Evolutionary conservation across 2,888 invertebrate genomes (phyloP).

Genomic region (Oxytorus armatus): DNA sequence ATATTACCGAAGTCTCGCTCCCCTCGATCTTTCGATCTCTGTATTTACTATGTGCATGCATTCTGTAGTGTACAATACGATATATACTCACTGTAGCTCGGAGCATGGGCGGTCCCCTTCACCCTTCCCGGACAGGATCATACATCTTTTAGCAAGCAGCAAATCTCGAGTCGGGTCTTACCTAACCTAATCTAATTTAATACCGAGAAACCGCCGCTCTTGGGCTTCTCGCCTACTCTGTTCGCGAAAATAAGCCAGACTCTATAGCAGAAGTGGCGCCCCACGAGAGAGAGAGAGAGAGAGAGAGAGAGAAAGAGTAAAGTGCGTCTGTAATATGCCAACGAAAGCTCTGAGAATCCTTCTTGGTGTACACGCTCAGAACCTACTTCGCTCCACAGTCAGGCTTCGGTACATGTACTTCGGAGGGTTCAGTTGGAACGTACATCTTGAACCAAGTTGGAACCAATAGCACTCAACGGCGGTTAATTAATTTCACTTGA

Average conservation of each 20-base stretch:
- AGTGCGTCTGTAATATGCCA: conserved; percentile 44
- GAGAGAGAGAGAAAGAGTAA: conserved; percentile 40
- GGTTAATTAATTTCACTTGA: conserved; percentile 23
- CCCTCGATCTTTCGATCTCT: conserved; percentile 14
- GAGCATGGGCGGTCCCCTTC: too few species aligned
- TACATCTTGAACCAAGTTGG: not conserved
- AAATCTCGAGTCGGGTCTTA: conserved; percentile 58
- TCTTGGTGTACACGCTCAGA: conserved; percentile 13
- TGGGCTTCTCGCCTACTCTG: conserved; percentile 40
- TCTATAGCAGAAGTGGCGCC: conserved; percentile 16
- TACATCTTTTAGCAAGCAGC: conserved; percentile 61
- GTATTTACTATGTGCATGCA: not conserved
- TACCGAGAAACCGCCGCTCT: conserved; percentile 48
- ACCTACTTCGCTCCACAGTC: conserved; percentile 22
- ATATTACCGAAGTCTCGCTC: conserved; percentile 27
- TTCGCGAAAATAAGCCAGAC: conserved; percentile 41
- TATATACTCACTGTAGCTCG: too few species aligned
- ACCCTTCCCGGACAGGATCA: conserved; percentile 35
- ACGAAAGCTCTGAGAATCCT: conserved; percentile 35
- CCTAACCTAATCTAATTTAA: conserved; percentile 64
- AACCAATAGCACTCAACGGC: conserved; percentile 28
- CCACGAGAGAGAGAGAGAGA: too few species aligned
- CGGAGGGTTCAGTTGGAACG: conserved; percentile 7
- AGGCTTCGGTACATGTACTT: not conserved
- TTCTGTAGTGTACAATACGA: conserved; percentile 10